Base-by-base conservation (phyloP, 2,888 invertebrate species). In the Nycteola revayana region DNA sequence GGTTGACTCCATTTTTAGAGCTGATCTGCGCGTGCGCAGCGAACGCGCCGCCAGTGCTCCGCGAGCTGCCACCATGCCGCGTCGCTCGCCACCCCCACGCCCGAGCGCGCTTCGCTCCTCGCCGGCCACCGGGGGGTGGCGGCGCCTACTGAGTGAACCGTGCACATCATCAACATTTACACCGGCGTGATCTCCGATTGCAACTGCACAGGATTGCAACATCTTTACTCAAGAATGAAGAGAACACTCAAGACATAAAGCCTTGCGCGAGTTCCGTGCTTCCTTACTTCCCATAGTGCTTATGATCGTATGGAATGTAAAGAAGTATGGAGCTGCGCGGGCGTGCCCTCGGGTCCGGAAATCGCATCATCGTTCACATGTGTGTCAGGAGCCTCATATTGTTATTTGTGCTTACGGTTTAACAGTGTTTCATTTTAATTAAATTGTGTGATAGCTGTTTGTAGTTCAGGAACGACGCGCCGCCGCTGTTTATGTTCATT, bases 281-380 rank as follows among this genome's bases (percentile, higher is more conserved):
- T 96, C 95, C 94, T 95, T 95, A 95, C 95, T 95, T 95, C 94
- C 95, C 95, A 95, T 95, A 96, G 94, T 94, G 90, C 82, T 90
- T 91, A 75, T 87, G 88, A 92, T 84, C 93, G 89, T 96, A 96
- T 96, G 96, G 96, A 96, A 96, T 96, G 96, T 96, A 96, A 96
- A 96, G 96, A 96, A 96, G 96, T 96, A 95, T 95, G 95, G 95
- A 94, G 94, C 93, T 90, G 87, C 89, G 87, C 85, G 78, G 88
- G 87, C 82, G 80, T 77, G 69, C 61, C 83, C 64, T 54, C 83
- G 60, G 55, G 49, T 63, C 64, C 56, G 61, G 70, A 74, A 54
- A 65, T 58, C 54, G 53, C 60, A 61, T 64, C 64, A 58, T 52
- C 57, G 46, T 54, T 57, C 54, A 64, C 64, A 66, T 66, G 60